Percentiles rank a stretch among this genome's conserved stretches.
phyloP scores from a whole-genome alignment of 1,140 invertebrate species.

The Bombus balteatus region DNA sequence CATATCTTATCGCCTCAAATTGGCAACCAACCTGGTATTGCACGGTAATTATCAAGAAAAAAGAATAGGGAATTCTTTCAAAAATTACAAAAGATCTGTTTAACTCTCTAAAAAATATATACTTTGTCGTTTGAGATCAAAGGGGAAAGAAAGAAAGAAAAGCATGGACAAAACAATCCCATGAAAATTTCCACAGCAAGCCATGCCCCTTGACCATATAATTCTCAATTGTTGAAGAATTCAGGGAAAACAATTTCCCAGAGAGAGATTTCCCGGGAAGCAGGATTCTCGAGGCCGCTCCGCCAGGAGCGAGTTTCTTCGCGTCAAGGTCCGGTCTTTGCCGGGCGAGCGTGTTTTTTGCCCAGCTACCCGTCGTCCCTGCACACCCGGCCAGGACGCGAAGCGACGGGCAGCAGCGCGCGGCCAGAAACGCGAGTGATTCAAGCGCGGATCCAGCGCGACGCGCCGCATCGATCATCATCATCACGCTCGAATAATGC shows the following conservation, averaged over 20 bases:
- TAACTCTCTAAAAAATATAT: neutral
- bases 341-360: constrained; percentile 56
- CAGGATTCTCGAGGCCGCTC: constrained; percentile 47
- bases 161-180: neutral
- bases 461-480: constrained; percentile 53
- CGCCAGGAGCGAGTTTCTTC: constrained; percentile 41
- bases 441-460: constrained; percentile 47
- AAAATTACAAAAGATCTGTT: neutral
- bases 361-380: constrained; percentile 51
- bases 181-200: neutral
- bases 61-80: neutral
- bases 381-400: neutral
- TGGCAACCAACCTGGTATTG: too few species aligned
- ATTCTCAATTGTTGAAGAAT: neutral
- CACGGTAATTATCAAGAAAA: too few species aligned
- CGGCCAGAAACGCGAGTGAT: constrained; percentile 59
- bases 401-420: neutral
- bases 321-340: constrained; percentile 33
- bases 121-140: neutral
- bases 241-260: constrained; percentile 47
- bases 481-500: constrained; percentile 57
- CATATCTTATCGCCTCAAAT: too few species aligned
- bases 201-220: neutral
- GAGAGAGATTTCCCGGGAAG: constrained; percentile 58
- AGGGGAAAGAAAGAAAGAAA: too few species aligned